Evolutionary conservation across 2,888 invertebrate species (phyloP).

Genomic region (Tholera decimalis): DNA sequence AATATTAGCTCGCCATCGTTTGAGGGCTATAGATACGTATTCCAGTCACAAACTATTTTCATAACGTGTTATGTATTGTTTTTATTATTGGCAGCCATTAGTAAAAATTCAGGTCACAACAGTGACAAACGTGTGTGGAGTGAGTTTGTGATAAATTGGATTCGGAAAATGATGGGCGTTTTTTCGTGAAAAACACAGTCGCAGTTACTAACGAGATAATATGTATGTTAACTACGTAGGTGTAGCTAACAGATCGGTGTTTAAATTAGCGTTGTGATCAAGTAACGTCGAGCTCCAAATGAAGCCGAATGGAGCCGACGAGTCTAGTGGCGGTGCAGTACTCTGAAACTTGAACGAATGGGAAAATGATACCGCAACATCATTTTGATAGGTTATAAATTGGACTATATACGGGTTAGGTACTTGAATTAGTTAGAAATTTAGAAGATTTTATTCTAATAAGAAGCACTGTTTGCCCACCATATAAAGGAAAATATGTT

Average conservation of each 20-base stretch:
- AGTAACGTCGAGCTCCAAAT: conserved; percentile 20
- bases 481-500: too few relatives aligned
- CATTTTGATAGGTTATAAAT: background rate
- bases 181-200: conserved; percentile 33
- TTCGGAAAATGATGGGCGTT: conserved; percentile 51
- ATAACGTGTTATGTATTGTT: conserved; percentile 59
- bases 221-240: conserved; percentile 42
- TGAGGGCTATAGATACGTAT: conserved; percentile 66
- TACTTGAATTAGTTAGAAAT: background rate
- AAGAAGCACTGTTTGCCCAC: too few relatives aligned
- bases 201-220: conserved; percentile 38
- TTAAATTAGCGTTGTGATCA: conserved; percentile 57
- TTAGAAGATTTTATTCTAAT: too few relatives aligned
- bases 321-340: conserved; percentile 42
- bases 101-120: conserved; percentile 58
- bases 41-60: conserved; percentile 61
- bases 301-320: conserved; percentile 39
- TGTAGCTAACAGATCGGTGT: conserved; percentile 46
- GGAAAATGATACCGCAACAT: conserved; percentile 38
- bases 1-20: conserved; percentile 80
- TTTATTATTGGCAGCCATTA: conserved; percentile 63
- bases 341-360: conserved; percentile 9
- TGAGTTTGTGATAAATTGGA: conserved; percentile 57
- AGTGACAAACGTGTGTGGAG: conserved; percentile 51
- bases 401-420: background rate